Evolutionary conservation across 1,140 invertebrate genomes (phyloP).

Genomic region (Orussus abietinus): DNA sequence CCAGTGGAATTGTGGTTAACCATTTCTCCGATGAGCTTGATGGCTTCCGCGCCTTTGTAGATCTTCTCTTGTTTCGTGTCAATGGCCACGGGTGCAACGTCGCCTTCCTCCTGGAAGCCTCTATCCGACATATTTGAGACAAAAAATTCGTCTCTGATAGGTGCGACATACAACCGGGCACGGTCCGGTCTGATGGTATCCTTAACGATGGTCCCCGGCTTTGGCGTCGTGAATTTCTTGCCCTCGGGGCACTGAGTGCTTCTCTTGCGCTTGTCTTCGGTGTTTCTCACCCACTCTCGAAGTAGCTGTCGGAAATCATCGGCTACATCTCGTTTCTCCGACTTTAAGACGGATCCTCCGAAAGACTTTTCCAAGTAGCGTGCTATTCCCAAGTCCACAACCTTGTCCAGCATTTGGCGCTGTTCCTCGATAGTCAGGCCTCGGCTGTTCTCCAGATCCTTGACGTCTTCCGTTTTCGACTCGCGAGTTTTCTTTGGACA

Average conservation of each 20-base stretch:
- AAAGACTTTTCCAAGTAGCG: constrained; percentile 22
- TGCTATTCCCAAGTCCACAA: constrained; percentile 23
- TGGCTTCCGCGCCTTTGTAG: constrained; percentile 36
- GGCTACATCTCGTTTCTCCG: constrained; percentile 7
- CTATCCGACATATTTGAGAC: constrained; percentile 45
- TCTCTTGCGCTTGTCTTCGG: constrained; percentile 22
- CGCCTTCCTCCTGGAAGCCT: constrained; percentile 45
- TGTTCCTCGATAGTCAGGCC: constrained; percentile 9
- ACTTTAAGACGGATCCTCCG: constrained; percentile 4
- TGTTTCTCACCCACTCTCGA: constrained; percentile 21
- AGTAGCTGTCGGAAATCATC: constrained; percentile 22
- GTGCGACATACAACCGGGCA: constrained; percentile 40
- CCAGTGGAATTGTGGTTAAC: constrained; percentile 8
- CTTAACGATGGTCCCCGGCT: constrained; percentile 41
- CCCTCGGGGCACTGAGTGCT: constrained; percentile 24
- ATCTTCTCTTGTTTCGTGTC: constrained; percentile 38
- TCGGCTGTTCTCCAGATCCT: not conserved
- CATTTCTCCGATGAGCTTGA: constrained; percentile 26
- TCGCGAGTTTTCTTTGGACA: constrained; percentile 33
- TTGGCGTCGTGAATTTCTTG: constrained; percentile 24
- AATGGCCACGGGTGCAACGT: constrained; percentile 35
- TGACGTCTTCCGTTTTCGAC: not conserved
- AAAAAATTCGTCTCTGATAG: constrained; percentile 32
- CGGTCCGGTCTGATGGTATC: constrained; percentile 36
- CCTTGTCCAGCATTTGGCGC: constrained; percentile 19